Base-by-base conservation (phyloP, 2,888 invertebrate species). In the Tenodera sinensis region DNA sequence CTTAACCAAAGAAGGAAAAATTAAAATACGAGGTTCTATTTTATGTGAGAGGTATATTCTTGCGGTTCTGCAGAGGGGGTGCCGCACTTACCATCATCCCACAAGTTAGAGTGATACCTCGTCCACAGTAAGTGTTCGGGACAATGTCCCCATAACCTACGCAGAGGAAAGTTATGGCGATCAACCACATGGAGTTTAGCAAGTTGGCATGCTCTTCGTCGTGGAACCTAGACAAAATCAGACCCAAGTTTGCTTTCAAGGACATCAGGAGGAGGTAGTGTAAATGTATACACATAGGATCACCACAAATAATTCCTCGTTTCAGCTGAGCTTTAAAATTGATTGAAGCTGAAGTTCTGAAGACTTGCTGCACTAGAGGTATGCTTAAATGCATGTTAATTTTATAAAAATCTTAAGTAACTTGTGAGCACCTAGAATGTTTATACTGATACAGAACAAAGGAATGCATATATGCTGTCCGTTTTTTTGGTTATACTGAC, bases 141-240 rank as follows among this genome's bases (percentile, higher is more conserved):
- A 99, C 99, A 94, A 99, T 98, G 95, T 99, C 99, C 93, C 99
- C 99, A 95, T 99, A 99, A 94, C 99, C 99, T 93, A 99, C 99
- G 95, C 99, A 99, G 94, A 99, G 97, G 96, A 99, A 99, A 93
- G 99, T 99, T 93, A 99, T 99, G 93, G 99, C 99, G 94, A 99
- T 99, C 94, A 99, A 97, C 99, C 99, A 99, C 98, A 99, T 99
- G 93, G 99, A 98, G 95, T 99, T 99, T 94, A 98, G 96, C 93
- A 99, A 97, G 95, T 99, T 99, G 94, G 98, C 98, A 95, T 99
- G 99, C 84, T 98, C 98, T 95, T 98, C 98, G 93, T 99, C 99
- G 95, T 99, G 98, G 96, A 98, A 98, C 96, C 99, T 99, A 88
- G 83, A 84, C 85, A 89, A 89, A 89, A 89, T 88, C 86, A 89